Conservation (phyloP, 2,797 vertebrate species). For the Linurgus olivaceus region DNA sequence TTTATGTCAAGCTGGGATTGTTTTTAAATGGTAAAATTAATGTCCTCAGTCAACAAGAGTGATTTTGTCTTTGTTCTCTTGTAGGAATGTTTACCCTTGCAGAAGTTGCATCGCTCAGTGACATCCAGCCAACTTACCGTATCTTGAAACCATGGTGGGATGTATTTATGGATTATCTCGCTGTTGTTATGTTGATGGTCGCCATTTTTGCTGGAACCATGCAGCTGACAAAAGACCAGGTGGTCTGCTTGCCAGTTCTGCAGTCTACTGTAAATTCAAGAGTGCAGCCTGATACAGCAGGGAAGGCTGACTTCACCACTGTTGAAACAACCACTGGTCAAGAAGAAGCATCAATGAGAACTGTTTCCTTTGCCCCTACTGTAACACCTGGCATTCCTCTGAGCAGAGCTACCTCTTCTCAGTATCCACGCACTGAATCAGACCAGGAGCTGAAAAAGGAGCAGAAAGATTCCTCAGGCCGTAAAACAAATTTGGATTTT, state of each 20-base stretch:
- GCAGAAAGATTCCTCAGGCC: constrained; percentile 82
- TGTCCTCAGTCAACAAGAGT: neutral
- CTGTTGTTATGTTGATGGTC: constrained; percentile 97
- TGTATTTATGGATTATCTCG: constrained; percentile 99
- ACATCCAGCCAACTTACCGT: constrained; percentile 97
- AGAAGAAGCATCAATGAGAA: constrained; percentile 70
- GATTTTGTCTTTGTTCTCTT: constrained; percentile 66
- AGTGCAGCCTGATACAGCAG: constrained; percentile 46
- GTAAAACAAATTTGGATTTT: constrained; percentile 95
- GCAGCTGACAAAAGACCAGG: constrained; percentile 98
- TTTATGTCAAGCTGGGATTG: neutral
- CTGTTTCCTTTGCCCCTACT: constrained; percentile 59
- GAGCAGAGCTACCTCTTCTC: constrained; percentile 67
- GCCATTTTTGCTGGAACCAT: constrained; percentile 99
- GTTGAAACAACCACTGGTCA: constrained; percentile 74
- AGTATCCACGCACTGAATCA: constrained; percentile 56
- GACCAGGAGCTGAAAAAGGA: constrained; percentile 72
- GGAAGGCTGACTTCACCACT: constrained; percentile 66
- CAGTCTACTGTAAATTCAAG: constrained; percentile 80
- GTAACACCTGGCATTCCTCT: constrained; percentile 65
- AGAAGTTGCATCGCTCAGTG: constrained; percentile 97
- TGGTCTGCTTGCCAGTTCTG: constrained; percentile 95
- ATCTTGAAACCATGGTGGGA: constrained; percentile 99
- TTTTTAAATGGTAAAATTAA: neutral
- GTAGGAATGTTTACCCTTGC: constrained; percentile 99